Evolutionary conservation across 2,888 invertebrate species (phyloP).

Genomic region (Rhogogaster chlorosoma): DNA sequence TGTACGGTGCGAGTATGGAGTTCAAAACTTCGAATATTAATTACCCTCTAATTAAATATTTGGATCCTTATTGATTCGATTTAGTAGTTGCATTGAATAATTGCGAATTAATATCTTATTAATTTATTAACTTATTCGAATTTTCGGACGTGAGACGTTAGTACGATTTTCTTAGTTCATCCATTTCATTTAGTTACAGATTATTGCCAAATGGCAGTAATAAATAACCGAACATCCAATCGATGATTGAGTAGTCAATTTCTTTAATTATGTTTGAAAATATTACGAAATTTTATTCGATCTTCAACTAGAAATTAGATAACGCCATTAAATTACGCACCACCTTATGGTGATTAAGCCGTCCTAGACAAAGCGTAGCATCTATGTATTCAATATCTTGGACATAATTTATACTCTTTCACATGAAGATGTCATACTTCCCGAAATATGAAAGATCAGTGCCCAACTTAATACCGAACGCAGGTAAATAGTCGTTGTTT

Average conservation of each 20-base stretch:
- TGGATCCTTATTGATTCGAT: constrained; percentile 66
- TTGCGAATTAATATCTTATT: constrained; percentile 58
- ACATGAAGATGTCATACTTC: not conserved
- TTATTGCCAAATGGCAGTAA: constrained; percentile 22
- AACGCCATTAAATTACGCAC: constrained; percentile 21
- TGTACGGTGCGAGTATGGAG: constrained; percentile 59
- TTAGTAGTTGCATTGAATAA: constrained; percentile 60
- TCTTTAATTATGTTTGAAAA: constrained; percentile 1
- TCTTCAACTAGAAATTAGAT: constrained; percentile 35
- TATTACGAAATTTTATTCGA: constrained; percentile 15
- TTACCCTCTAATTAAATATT: constrained; percentile 58
- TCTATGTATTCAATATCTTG: constrained; percentile 47
- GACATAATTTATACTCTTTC: constrained; percentile 28
- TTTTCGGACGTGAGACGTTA: constrained; percentile 17
- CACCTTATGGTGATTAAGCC: constrained; percentile 41
- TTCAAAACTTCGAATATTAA: constrained; percentile 58
- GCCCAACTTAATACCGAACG: constrained; percentile 17
- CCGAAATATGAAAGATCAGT: not conserved
- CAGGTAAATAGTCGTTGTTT: not conserved
- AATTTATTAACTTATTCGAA: constrained; percentile 63
- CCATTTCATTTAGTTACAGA: constrained; percentile 49
- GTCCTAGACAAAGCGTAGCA: constrained; percentile 45
- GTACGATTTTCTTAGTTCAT: constrained; percentile 36
- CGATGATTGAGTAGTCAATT: not conserved
- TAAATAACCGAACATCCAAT: constrained; percentile 42